Base-by-base conservation (phyloP, 2,113 vertebrate species). In the Fulmarus glacialis region DNA sequence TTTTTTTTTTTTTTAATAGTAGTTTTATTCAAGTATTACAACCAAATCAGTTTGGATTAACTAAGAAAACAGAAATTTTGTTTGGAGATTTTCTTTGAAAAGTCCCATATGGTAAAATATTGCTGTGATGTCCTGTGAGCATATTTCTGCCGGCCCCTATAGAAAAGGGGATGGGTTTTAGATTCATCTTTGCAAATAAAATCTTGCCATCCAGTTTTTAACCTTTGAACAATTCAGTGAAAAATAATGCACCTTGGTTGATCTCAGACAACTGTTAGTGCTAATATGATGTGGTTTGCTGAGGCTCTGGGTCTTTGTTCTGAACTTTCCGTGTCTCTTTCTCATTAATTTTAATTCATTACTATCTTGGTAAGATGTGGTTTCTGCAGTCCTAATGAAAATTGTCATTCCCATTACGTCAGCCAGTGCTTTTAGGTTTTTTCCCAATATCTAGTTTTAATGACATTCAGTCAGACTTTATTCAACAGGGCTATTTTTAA, bases 31-130 rank as follows among this genome's bases (percentile, higher is more conserved):
- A 93, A 84, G 74, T 82, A 38, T 87, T 79, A 52, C 56, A 86
- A 59, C 78, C 50, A 68, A 70, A 62, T 63, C 15, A 17, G 2
- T 91, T 80, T 80, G 82, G 58, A 72, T 87, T 92, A 94, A 92
- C 56, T 73, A 71, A 81, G 45, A 83, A 75, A 95, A 93, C 47
- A 78, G 75, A 38, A 63, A 53, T 60, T 89, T 59, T 55, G 18
- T 79, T 84, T 63, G 32, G 85, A 84, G 70, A 73, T 90, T 87
- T 92, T 87, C 66, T 77, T 67, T 95, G 96, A 93, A 15, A 77
- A 82, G 56, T 79, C 56, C 93, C 80, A 75, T 78, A 68, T 94
- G 84, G 62, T 83, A 34, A 77, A 93, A 75, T 62, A 82, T 23
- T 48, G 42, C 32, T 42, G 72, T 83, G 45, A 48, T 63, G 58